Percentiles rank a stretch among this genome's conserved stretches.
These are phyloP conservation scores for Nothura maculosa DNA, from an alignment of 2,797 vertebrate species.

Conservation along the genomic window DNA sequence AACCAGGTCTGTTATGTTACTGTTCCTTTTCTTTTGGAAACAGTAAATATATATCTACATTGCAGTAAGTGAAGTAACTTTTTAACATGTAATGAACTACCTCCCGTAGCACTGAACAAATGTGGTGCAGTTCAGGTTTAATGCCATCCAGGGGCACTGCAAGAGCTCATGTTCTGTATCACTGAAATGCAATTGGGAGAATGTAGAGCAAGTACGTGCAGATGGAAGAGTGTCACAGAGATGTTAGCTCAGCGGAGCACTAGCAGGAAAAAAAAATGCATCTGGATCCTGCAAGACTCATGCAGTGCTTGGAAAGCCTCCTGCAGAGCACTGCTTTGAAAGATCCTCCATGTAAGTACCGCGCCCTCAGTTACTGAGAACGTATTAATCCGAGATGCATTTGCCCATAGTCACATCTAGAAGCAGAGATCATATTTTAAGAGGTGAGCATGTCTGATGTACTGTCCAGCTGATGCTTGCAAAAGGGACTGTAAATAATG, in stretches of 20 bases:
- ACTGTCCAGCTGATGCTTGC: not conserved
- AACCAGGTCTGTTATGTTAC: not conserved
- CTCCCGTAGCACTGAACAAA: not conserved
- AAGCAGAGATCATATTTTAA: not conserved
- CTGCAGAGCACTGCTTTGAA: not conserved
- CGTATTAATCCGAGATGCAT: not conserved
- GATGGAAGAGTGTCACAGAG: not conserved
- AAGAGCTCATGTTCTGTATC: not conserved
- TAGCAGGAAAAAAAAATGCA: not conserved
- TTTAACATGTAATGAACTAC: not conserved
- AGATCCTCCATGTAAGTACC: not conserved
- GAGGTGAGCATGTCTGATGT: fast-evolving
- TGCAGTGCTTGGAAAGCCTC: fast-evolving
- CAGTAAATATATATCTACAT: not conserved
- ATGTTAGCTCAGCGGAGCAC: not conserved
- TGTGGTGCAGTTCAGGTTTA: not conserved
- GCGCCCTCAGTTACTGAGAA: not conserved
- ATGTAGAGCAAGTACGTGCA: not conserved
- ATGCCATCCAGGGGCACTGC: not conserved
- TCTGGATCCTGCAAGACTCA: not conserved
- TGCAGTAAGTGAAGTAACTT: not conserved
- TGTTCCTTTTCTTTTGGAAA: not conserved
- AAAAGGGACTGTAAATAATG: not conserved
- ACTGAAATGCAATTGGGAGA: not conserved
- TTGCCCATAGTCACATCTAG: not conserved